phyloP scores from a whole-genome alignment of 2,888 invertebrate species.

The Cryptus viduatorius region DNA sequence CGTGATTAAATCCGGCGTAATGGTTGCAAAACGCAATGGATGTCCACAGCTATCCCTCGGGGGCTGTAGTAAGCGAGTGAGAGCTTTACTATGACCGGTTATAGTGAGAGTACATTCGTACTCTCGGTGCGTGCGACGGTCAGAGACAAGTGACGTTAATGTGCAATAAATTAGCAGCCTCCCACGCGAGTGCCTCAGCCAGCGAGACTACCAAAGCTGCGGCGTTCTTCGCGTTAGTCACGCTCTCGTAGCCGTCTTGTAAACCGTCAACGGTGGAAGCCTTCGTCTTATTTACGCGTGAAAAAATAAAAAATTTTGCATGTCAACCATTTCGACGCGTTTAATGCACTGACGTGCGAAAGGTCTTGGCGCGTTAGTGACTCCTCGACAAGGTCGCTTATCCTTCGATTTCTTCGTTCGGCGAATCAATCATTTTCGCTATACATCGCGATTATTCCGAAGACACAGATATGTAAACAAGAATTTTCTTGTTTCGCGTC shows the following conservation, averaged over 20 bases:
- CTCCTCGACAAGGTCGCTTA: background rate
- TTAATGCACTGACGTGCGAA: background rate
- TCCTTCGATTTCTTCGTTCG: background rate
- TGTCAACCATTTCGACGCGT: background rate
- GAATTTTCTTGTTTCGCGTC: no score
- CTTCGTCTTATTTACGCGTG: constrained; percentile 47
- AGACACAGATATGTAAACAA: background rate
- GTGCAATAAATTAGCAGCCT: constrained; percentile 83
- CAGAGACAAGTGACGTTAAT: constrained; percentile 83
- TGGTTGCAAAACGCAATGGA: background rate
- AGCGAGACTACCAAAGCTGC: constrained; percentile 36
- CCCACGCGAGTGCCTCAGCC: constrained; percentile 75
- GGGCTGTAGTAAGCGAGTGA: background rate
- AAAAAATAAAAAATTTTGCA: constrained; percentile 8
- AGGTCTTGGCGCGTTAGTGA: background rate
- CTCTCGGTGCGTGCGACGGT: constrained; percentile 73
- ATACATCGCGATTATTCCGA: constrained; percentile 16
- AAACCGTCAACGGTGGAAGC: constrained; percentile 28
- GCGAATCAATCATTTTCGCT: constrained; percentile 28
- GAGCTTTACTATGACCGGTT: constrained; percentile 5
- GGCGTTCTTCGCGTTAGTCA: constrained; percentile 67
- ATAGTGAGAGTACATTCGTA: constrained; percentile 33
- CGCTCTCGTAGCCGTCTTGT: constrained; percentile 63
- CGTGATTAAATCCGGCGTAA: background rate
- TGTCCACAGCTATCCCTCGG: background rate